Evolutionary conservation across 2,113 vertebrate species (phyloP).

Genomic region (Chaetorhynchus papuensis): DNA sequence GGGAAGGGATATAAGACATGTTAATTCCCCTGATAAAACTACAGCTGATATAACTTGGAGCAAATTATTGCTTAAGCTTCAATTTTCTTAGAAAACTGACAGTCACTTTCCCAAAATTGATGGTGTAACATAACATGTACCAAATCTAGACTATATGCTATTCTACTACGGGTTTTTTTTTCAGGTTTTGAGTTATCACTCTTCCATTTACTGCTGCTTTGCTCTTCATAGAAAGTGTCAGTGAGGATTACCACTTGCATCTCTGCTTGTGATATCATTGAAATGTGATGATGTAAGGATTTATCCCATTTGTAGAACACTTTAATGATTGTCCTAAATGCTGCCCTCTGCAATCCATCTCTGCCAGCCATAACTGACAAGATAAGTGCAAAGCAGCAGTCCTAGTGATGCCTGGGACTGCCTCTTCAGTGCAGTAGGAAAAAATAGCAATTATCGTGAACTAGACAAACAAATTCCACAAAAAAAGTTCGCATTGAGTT

Average conservation of each 20-base stretch:
- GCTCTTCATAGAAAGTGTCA: background rate
- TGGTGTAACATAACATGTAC: background rate
- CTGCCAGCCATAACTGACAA: background rate
- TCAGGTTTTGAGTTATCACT: background rate
- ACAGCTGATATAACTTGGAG: background rate
- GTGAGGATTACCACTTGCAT: background rate
- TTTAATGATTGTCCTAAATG: background rate
- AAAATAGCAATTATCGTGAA: background rate
- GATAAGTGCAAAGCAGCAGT: background rate
- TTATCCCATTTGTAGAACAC: background rate
- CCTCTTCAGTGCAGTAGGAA: background rate
- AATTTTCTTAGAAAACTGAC: background rate
- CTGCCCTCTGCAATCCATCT: background rate
- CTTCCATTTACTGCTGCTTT: background rate
- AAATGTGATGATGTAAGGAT: background rate
- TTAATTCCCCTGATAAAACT: background rate
- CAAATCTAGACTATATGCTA: background rate
- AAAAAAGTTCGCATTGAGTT: background rate
- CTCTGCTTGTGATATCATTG: background rate
- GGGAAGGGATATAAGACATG: background rate
- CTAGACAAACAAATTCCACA: background rate
- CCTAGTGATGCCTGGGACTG: background rate
- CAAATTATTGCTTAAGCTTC: background rate
- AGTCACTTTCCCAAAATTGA: background rate
- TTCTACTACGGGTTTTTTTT: background rate